Base-by-base conservation (phyloP, 2,888 invertebrate genomes). In the Frankliniella fusca region DNA sequence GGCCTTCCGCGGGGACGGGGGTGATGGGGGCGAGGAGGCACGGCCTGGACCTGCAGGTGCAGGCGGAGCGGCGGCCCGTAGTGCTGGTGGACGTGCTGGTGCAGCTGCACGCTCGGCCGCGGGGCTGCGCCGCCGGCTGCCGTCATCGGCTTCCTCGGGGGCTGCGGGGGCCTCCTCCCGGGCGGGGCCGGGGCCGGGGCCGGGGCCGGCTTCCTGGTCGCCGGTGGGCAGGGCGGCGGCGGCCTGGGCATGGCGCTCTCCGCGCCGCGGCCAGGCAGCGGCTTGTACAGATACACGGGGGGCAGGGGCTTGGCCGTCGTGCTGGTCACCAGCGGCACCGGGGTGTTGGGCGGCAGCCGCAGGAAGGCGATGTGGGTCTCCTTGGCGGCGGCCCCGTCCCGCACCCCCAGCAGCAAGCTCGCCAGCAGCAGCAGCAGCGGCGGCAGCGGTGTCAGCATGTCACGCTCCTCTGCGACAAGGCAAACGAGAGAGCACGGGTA, bases 331-430 rank as follows among this genome's bases (percentile, higher is more conserved):
- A 76, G 70, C 70, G 70, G 70, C 23, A 27, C 27, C 27, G 70
- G 70, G 5, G 70, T 76, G 70, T 76, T 76, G 70, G 70, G 70
- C 70, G 70, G 70, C 70, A 76, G 70, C 11, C 70, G 70, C 70
- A 76, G 70, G 70, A 76, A 76, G 70, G 70, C 70, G 70, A 76
- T 76, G 70, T 76, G 70, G 23, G 70, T 76, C 70, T 76, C 70
- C 70, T 70, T 70, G 70, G 61, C 61, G 15, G 0, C 15, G 20
- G 11, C 61, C 5, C 61, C 61, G 61, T 7, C n/a, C 61, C 70
- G 70, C 70, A 76, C 23, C 70, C 70, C 70, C 10, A 76, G 0
- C 23, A 76, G 70, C 70, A 76, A 2, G 23, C 70, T 27, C 23
- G 70, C 23, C 70, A 76, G 23, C 70, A 76, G 70, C 70, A 76